Evolutionary conservation across 2,113 vertebrate species (phyloP), one percentile per base, ranked within the genome.

Genomic region (Lethenteron reissneri): DNA sequence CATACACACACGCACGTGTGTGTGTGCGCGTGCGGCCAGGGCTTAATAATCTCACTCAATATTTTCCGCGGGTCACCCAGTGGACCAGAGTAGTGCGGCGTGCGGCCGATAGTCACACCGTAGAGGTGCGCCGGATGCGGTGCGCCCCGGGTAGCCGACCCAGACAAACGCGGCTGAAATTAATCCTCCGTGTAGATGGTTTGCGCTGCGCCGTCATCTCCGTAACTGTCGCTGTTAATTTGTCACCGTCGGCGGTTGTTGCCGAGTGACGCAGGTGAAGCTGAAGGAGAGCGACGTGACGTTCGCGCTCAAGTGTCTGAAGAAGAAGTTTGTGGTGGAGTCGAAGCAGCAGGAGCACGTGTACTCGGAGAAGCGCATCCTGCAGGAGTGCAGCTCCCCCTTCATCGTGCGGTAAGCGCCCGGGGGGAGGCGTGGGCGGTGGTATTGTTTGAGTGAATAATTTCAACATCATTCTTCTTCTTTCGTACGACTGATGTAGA

Each of bases 291-390:
- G 90, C 74, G 84, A 86, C 2, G 57, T 76, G 11, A 80, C 87
- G 7, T 95, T 94, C 79, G 90, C 91, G 68, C 83, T 95, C 81
- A 95, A 95, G 75, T 90, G 88, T 71, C 90, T 95, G 64, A 88
- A 85, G 79, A 94, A 95, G 79, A 87, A 86, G 68, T 88, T 89
- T 2, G 76, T 95, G 2, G 88, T 95, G 56, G 89, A 95, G 71
- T 88, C 86, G 2, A 87, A 87, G 14, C 91, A 94, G 60, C 89
- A 95, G 69, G 88, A 92, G 62, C 90, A 94, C 11, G 81, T 95
- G 73, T 91, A 90, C 78, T 92, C 89, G 0, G 89, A 95, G 74
- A 95, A 92, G 80, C 84, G 82, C 75, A 89, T 95, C 73, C 82
- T 95, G 0, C 85, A 86, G 76, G 83, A 89, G 74, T 80, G 81